A percentile compares a stretch with the other conserved stretches of the same genome.
Evolutionary conservation across 2,797 vertebrate species (phyloP).

Genomic region (Sebastes hubbsi): DNA sequence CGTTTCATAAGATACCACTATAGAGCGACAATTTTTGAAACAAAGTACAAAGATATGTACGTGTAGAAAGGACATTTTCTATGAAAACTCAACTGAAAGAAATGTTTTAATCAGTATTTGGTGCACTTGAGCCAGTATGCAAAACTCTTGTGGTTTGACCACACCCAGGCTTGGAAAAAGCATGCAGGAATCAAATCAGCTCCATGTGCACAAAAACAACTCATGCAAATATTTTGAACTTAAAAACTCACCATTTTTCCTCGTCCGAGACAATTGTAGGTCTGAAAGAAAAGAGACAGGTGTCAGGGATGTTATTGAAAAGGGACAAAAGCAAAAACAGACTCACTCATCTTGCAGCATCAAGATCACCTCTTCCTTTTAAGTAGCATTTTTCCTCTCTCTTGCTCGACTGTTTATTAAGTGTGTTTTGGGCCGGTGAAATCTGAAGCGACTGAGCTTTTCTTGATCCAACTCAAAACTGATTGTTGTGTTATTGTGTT

Average conservation of each 20-base stretch:
- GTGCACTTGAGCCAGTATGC: neutral
- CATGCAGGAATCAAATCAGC: conserved; percentile 3
- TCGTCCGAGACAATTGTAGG: conserved; percentile 78
- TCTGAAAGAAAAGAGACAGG: conserved; percentile 69
- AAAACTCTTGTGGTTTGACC: conserved; percentile 28
- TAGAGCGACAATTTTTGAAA: neutral
- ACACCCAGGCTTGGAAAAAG: conserved; percentile 31
- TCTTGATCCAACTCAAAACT: conserved; percentile 69
- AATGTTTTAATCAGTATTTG: neutral
- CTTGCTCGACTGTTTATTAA: conserved; percentile 57
- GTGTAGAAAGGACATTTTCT: neutral
- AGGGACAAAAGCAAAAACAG: neutral
- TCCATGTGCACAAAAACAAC: neutral
- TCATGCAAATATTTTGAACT: neutral
- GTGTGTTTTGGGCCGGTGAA: conserved; percentile 78
- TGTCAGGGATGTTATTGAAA: neutral
- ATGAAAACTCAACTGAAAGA: neutral
- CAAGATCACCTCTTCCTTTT: conserved; percentile 70
- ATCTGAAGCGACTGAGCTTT: conserved; percentile 69
- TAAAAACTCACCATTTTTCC: conserved; percentile 82
- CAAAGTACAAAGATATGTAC: neutral
- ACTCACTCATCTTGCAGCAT: neutral
- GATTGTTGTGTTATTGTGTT: conserved; percentile 63
- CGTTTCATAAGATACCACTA: neutral
- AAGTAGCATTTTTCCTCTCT: conserved; percentile 78